These are phyloP conservation scores for Tragelaphus scriptus DNA, from an alignment of 2,113 vertebrate species.

Conservation along the genomic window DNA sequence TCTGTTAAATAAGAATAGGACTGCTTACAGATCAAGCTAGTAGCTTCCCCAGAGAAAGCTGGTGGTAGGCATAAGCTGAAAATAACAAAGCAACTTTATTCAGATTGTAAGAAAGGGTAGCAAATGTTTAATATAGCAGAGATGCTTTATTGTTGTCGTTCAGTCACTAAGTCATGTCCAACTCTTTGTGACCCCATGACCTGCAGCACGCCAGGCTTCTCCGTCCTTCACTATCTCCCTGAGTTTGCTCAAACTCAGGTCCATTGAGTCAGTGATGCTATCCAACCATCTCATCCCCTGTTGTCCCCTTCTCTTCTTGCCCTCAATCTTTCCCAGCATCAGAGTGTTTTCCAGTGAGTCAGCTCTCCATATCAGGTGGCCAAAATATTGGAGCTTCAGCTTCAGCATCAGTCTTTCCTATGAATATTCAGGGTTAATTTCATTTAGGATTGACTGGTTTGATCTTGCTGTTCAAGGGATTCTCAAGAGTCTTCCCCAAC, in stretches of 20 bases:
- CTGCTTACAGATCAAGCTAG: neutral
- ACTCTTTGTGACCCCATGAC: neutral
- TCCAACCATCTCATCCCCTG: neutral
- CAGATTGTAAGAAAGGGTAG: neutral
- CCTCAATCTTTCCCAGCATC: neutral
- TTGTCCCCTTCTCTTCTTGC: neutral
- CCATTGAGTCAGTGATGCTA: neutral
- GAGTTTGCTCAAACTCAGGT: neutral
- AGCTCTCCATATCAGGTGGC: neutral
- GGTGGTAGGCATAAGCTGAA: neutral
- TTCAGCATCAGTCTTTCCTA: neutral
- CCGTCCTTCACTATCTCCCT: neutral
- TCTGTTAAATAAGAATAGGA: neutral
- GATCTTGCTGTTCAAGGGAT: neutral
- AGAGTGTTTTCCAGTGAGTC: neutral
- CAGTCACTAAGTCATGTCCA: neutral
- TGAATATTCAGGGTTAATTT: neutral
- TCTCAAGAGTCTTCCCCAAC: neutral
- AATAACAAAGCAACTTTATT: conserved; percentile 10
- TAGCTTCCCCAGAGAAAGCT: neutral
- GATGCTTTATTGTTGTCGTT: neutral
- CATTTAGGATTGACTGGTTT: neutral
- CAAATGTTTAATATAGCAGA: neutral
- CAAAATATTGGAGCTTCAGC: neutral
- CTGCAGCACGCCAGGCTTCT: neutral